Percentiles rank a stretch among this genome's conserved stretches.
phyloP scores from a whole-genome alignment of 2,797 vertebrate species.

The Pristis pectinata region DNA sequence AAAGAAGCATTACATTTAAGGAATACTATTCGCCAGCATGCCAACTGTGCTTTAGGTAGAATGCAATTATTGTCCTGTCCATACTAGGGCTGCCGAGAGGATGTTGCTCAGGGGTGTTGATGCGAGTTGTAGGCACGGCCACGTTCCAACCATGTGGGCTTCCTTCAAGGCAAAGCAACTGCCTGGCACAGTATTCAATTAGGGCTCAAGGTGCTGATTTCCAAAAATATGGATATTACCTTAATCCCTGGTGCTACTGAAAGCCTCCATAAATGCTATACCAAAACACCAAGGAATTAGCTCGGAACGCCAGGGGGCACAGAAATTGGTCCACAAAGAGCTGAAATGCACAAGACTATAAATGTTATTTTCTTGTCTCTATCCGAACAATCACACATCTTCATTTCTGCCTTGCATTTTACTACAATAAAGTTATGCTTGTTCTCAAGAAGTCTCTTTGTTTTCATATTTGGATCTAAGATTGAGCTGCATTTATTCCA shows the following conservation, averaged over 20 bases:
- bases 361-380: neutral
- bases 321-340: neutral
- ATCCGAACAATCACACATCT: neutral
- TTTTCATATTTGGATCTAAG: neutral
- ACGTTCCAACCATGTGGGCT: neutral
- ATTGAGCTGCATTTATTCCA: neutral
- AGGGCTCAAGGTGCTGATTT: neutral
- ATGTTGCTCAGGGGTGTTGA: neutral
- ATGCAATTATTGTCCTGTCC: neutral
- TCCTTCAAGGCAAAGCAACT: neutral
- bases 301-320: neutral
- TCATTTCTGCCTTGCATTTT: neutral
- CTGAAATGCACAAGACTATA: neutral
- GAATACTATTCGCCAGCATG: neutral
- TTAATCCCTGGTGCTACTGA: neutral
- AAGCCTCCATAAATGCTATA: neutral
- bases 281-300: neutral
- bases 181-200: neutral
- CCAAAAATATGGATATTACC: neutral
- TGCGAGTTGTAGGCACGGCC: neutral
- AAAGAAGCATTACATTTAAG: neutral
- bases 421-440: neutral
- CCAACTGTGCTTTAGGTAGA: neutral
- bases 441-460: neutral
- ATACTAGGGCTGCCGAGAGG: neutral